Evolutionary conservation across 2,888 invertebrate species (phyloP).

Genomic region (Epirrhoe alternata): DNA sequence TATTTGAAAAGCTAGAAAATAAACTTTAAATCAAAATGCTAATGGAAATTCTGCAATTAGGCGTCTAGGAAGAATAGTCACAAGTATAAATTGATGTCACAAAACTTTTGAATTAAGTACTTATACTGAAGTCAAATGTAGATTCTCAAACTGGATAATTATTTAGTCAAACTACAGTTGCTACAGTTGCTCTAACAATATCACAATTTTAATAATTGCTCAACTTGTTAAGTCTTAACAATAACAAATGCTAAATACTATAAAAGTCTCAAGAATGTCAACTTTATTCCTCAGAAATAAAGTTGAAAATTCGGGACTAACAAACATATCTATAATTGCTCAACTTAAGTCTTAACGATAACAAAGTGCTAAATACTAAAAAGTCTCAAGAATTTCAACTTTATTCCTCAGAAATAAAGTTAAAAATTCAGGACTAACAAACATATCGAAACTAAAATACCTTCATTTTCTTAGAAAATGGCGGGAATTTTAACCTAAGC

Average conservation of each 20-base stretch:
- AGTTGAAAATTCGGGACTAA: constrained; percentile 40
- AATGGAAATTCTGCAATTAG: constrained; percentile 29
- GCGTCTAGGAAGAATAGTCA: constrained; percentile 34
- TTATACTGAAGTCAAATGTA: constrained; percentile 6
- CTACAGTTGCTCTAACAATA: constrained; percentile 22
- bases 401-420: constrained; percentile 45
- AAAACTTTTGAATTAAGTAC: constrained; percentile 3
- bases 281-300: constrained; percentile 45
- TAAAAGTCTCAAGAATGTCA: constrained; percentile 27
- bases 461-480: constrained; percentile 27
- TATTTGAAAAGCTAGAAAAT: constrained; percentile 12
- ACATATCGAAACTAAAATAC: constrained; percentile 3
- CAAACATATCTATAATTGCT: constrained; percentile 5
- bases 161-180: constrained; percentile 16
- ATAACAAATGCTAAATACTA: constrained; percentile 24
- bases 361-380: constrained; percentile 22
- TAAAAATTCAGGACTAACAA: constrained; percentile 40
- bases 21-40: constrained; percentile 30
- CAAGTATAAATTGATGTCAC: constrained; percentile 24
- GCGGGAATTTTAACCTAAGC: constrained; percentile 24
- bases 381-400: constrained; percentile 30
- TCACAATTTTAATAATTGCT: constrained; percentile 46
- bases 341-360: constrained; percentile 25
- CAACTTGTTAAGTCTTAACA: constrained; percentile 16
- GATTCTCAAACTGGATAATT: constrained; percentile 17